phyloP scores from a whole-genome alignment of 2,797 vertebrate genomes.

The Sebastes dallii region DNA sequence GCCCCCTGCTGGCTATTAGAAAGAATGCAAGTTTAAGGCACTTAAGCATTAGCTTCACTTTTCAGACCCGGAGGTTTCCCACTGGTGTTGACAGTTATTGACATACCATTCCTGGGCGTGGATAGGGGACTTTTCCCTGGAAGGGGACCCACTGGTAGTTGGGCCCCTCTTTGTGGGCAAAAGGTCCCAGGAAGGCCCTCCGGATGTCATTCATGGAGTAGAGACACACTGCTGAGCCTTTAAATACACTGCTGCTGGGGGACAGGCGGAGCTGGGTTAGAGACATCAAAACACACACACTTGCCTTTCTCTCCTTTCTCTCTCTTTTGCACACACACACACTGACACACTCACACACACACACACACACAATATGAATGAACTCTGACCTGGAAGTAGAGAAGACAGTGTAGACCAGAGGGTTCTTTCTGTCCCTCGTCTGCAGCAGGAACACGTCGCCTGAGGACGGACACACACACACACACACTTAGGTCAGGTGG shows the following conservation, averaged over 20 bases:
- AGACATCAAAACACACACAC: conserved; percentile 32
- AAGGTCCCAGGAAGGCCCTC: conserved; percentile 96
- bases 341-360: not conserved
- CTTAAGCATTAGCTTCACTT: rapidly evolving
- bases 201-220: conserved; percentile 98
- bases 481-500: conserved; percentile 48
- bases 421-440: conserved; percentile 91
- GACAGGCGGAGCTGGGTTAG: conserved; percentile 49
- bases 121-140: conserved; percentile 96
- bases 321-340: not conserved
- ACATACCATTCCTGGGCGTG: conserved; percentile 95
- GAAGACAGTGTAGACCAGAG: conserved; percentile 93
- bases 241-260: conserved; percentile 89
- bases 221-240: conserved; percentile 93
- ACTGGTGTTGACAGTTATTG: not conserved
- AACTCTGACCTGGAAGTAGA: conserved; percentile 93
- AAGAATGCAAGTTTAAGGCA: not conserved
- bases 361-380: conserved; percentile 20
- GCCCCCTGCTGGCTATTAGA: not conserved
- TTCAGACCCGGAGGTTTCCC: rapidly evolving
- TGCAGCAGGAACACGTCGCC: conserved; percentile 95
- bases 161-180: conserved; percentile 98
- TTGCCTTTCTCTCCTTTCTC: not conserved
- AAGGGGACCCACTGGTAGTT: conserved; percentile 98
- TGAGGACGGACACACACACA: conserved; percentile 67